Conservation (phyloP, 2,113 vertebrate species). For the Tauraco erythrolophus region DNA sequence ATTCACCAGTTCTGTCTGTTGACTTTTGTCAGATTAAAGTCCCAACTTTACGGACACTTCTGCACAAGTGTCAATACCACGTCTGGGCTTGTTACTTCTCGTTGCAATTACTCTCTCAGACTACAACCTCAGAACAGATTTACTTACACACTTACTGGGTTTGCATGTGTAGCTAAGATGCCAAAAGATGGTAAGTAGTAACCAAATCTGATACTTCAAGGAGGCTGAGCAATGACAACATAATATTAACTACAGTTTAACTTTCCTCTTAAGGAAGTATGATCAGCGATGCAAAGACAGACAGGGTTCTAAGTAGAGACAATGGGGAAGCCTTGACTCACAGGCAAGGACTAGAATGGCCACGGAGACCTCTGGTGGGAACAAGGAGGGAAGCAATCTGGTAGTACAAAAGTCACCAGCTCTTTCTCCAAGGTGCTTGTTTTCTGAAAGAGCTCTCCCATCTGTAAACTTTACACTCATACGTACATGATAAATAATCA, state of each 20-base stretch:
- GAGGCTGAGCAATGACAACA: background rate
- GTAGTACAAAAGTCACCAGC: background rate
- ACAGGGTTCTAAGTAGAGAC: background rate
- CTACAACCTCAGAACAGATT: background rate
- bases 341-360: background rate
- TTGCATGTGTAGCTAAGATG: background rate
- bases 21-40: background rate
- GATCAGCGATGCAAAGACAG: background rate
- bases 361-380: background rate
- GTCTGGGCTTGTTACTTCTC: background rate
- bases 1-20: background rate
- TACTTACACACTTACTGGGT: background rate
- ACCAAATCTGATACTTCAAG: background rate
- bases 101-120: background rate
- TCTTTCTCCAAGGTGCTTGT: background rate
- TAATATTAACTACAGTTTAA: background rate
- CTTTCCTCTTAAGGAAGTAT: background rate
- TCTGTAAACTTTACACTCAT: slow-evolving; percentile 23
- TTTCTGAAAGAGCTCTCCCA: background rate
- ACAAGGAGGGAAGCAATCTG: background rate
- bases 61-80: background rate
- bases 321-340: background rate
- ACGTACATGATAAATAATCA: slow-evolving; percentile 16
- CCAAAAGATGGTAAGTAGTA: background rate
- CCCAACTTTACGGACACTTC: background rate